Percentiles rank a stretch among this genome's conserved stretches.
These are phyloP conservation scores for Netelia virgata DNA, from an alignment of 2,888 invertebrate genomes.

Conservation along the genomic window DNA sequence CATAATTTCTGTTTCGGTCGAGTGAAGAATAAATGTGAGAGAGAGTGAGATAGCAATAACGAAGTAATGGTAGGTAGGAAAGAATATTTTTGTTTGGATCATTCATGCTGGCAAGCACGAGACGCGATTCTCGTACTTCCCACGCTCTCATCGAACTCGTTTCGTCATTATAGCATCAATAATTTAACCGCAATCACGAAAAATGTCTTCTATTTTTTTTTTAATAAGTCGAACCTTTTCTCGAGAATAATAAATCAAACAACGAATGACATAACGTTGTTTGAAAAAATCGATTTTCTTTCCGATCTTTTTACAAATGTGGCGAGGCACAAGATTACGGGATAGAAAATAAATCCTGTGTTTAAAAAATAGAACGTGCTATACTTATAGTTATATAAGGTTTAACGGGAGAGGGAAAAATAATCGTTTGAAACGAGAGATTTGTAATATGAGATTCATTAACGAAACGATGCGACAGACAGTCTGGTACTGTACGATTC, in stretches of 20 bases:
- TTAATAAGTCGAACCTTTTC: not conserved
- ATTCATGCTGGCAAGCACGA: not conserved
- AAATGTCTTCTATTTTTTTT: not conserved
- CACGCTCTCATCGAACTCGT: not conserved
- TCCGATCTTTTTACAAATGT: not conserved
- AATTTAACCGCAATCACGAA: not conserved
- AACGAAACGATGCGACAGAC: conserved; percentile 1
- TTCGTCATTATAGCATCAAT: not conserved
- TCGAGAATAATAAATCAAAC: not conserved
- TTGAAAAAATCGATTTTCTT: not conserved
- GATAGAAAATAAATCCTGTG: not conserved
- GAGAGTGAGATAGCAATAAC: not conserved
- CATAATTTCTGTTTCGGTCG: not conserved
- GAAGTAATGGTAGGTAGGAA: not conserved
- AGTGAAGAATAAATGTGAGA: not conserved
- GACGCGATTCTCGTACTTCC: conserved; percentile 6
- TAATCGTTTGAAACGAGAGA: conserved; percentile 1
- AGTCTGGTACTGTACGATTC: not conserved
- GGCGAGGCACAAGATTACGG: too few relatives aligned
- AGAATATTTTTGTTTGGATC: conserved; percentile 32
- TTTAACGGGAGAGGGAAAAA: conserved; percentile 10
- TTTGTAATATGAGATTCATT: not conserved
- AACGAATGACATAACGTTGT: not conserved
- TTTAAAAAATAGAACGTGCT: not conserved
- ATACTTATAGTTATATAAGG: conserved; percentile 16